These are phyloP conservation scores for Machaerirhynchus nigripectus DNA, from an alignment of 2,113 vertebrate genomes.

Conservation along the genomic window DNA sequence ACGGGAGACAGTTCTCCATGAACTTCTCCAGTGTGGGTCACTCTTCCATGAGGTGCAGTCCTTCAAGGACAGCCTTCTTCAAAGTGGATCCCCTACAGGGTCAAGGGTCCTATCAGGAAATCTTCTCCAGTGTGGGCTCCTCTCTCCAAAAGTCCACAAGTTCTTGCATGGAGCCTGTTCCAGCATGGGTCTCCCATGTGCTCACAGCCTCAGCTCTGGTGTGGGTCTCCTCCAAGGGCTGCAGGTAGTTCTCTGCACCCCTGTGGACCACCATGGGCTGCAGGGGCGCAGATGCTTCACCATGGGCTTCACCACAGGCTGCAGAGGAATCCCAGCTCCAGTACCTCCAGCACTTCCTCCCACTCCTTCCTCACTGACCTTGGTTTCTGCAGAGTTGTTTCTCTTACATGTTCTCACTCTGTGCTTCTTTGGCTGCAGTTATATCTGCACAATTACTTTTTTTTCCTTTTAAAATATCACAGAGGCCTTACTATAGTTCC, in stretches of 20 bases:
- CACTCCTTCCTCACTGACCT: neutral
- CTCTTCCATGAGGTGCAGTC: neutral
- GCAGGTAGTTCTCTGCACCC: too few relatives aligned
- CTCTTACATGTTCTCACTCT: too few relatives aligned
- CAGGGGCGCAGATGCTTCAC: neutral
- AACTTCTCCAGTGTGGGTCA: neutral
- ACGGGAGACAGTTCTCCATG: accelerated
- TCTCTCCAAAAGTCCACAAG: neutral
- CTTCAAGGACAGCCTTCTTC: neutral
- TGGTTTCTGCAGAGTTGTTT: neutral
- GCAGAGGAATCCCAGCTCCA: neutral
- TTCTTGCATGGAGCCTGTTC: neutral
- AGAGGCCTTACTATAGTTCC: neutral
- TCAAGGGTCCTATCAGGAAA: neutral
- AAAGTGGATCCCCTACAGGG: accelerated
- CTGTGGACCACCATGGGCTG: neutral
- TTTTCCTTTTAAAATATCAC: neutral
- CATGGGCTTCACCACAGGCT: neutral
- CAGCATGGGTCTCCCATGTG: accelerated
- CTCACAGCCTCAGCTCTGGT: neutral
- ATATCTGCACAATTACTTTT: neutral
- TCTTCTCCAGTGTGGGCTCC: neutral
- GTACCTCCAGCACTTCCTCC: too few relatives aligned
- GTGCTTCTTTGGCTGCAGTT: neutral
- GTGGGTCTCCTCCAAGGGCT: neutral